These are phyloP conservation scores for Hassar affinis DNA, from an alignment of 2,113 vertebrate species.

Conservation along the genomic window DNA sequence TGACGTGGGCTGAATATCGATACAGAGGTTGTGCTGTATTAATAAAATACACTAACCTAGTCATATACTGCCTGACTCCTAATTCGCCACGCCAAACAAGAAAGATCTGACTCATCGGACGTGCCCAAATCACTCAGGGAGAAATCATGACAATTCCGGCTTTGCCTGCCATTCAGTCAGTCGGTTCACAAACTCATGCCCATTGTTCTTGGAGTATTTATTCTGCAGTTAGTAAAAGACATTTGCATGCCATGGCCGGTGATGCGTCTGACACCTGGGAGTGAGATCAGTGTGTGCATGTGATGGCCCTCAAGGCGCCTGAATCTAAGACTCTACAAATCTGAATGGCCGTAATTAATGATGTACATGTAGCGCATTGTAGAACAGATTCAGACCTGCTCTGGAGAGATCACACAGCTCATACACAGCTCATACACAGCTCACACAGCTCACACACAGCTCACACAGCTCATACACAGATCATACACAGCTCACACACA, in stretches of 20 bases:
- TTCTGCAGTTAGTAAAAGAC: slow-evolving; percentile 16
- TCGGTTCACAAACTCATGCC: slow-evolving; percentile 20
- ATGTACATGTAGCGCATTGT: too few species aligned
- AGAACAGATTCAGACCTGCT: slow-evolving; percentile 65
- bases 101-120: slow-evolving; percentile 6
- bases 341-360: slow-evolving; percentile 53
- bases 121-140: slow-evolving; percentile 11
- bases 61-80: background rate
- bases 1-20: background rate
- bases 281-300: slow-evolving; percentile 25
- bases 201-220: slow-evolving; percentile 16
- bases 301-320: background rate
- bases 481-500: too few species aligned
- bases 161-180: slow-evolving; percentile 13
- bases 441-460: too few species aligned
- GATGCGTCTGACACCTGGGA: slow-evolving; percentile 39
- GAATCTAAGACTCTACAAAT: slow-evolving; percentile 7
- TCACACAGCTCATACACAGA: too few species aligned
- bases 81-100: background rate
- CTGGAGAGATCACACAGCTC: too few species aligned
- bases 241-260: slow-evolving; percentile 18
- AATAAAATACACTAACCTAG: background rate
- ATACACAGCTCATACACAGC: too few species aligned
- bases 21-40: background rate
- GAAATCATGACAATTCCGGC: slow-evolving; percentile 17